These are phyloP conservation scores for Amblyopsis rosae DNA, from an alignment of 2,113 vertebrate species.

Conservation along the genomic window DNA sequence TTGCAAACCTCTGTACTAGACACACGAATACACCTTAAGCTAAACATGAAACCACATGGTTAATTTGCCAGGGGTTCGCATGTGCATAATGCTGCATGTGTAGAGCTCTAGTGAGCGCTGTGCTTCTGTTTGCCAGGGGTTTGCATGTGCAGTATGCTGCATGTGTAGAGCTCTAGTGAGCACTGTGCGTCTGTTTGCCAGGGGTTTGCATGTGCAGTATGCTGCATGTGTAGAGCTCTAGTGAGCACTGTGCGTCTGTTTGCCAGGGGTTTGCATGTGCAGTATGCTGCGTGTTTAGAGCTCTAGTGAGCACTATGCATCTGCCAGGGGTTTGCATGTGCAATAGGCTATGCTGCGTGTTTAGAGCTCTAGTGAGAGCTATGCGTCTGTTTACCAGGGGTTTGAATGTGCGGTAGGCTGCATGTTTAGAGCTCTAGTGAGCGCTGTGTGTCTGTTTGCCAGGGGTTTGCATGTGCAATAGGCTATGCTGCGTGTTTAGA, in stretches of 20 bases:
- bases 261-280: no score
- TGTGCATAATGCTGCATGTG: no score
- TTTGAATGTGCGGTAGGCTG: no score
- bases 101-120: no score
- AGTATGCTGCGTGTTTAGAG: conserved; percentile 9
- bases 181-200: no score
- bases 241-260: conserved; percentile 26
- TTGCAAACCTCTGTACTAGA: no score
- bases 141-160: no score
- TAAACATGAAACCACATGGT: conserved; percentile 3
- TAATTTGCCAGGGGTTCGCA: conserved; percentile 22
- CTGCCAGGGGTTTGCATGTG: no score
- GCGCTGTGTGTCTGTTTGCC: conserved; percentile 30
- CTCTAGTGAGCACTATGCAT: conserved; percentile 12
- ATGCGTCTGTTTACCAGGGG: conserved; percentile 39
- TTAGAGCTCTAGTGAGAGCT: neutral
- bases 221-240: conserved; percentile 2
- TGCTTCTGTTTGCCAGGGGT: no score
- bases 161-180: no score
- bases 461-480: no score
- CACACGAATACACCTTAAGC: neutral
- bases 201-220: no score
- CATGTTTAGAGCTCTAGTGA: conserved; percentile 1
- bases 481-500: conserved; percentile 1
- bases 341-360: conserved; percentile 5